A percentile compares a stretch with the other conserved stretches of the same genome.
Evolutionary conservation across 1,140 invertebrate genomes (phyloP).

Genomic region (Drosophila pruinosa): DNA sequence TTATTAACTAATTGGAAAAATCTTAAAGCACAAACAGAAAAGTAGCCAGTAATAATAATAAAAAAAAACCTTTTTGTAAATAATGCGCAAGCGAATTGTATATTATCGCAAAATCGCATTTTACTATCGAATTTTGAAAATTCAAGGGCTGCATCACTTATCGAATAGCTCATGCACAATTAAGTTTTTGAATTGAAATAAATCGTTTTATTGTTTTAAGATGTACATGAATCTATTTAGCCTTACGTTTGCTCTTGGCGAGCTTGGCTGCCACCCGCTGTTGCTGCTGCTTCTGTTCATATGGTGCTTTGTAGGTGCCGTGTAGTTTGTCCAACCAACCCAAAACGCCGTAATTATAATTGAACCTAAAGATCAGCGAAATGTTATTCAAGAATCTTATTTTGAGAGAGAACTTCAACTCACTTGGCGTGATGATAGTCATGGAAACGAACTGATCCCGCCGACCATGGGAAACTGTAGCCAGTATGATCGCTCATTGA

Average conservation of each 20-base stretch:
- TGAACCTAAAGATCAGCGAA: constrained; percentile 86
- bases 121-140: not conserved
- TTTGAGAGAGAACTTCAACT: not conserved
- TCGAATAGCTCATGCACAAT: not conserved
- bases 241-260: constrained; percentile 9
- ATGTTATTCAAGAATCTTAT: too few relatives aligned
- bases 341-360: constrained; percentile 92
- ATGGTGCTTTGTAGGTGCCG: constrained; percentile 85
- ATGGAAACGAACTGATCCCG: constrained; percentile 91
- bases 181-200: not conserved
- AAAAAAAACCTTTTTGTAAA: not conserved
- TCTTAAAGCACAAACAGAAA: too few relatives aligned
- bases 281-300: constrained; percentile 8
- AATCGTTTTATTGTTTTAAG: not conserved
- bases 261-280: not conserved
- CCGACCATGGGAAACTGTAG: constrained; percentile 93
- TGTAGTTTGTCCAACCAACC: constrained; percentile 93
- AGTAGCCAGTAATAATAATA: too few relatives aligned
- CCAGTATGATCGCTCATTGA: constrained; percentile 93
- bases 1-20: too few relatives aligned
- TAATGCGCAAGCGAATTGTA: not conserved
- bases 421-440: constrained; percentile 95
- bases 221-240: not conserved
- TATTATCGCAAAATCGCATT: not conserved
- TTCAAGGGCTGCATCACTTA: not conserved